Base-by-base conservation (phyloP, 2,113 vertebrate genomes). In the Mormyrus iriodes region DNA sequence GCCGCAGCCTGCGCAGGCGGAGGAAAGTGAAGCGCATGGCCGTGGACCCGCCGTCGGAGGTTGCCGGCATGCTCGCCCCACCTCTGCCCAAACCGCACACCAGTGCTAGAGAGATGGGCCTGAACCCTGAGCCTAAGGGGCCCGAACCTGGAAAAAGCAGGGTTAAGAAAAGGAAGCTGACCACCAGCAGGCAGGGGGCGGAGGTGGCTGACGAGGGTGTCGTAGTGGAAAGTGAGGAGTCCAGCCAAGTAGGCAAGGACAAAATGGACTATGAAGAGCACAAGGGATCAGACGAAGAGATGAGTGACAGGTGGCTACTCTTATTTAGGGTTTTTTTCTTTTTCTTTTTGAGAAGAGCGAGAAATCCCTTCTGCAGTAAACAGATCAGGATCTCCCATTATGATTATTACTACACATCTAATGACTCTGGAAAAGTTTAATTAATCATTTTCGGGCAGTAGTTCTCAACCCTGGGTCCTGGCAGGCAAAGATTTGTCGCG, bases 11-110 rank as follows among this genome's bases (percentile, higher is more conserved):
- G 13, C 96, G 98, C 12, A 93, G 98, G 85, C 94, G 98, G 42
- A 95, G 98, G 73, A 99, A 99, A 90, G 98, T 99, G 52, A 99
- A 99, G 90, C 96, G 98, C 21, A 99, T 99, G 98, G 97, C 98
- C 0, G 96, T 99, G 39, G 98, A 98, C 91, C 95, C 97, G 90
- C 95, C 97, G 3, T 98, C 92, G 35, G 98, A 99, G 88, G 90
- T 96, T 42, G 88, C 95, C 76, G 96, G 92, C 91, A 95, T 97
- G 90, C 93, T 97, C 39, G 94, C 96, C 0, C 93, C 95, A 0
- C 94, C 93, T 4, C 93, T 95, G 86, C 95, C 96, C 58, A 97
- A 97, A 91, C 94, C 96, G 8, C 96, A 95, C 95, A 95, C 94
- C 86, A 85, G 0, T 88, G 90, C 86, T 90, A 92, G 92, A 94